These are phyloP conservation scores for Poeciliopsis gracilis DNA, from an alignment of 2,797 vertebrate species.

Conservation along the genomic window DNA sequence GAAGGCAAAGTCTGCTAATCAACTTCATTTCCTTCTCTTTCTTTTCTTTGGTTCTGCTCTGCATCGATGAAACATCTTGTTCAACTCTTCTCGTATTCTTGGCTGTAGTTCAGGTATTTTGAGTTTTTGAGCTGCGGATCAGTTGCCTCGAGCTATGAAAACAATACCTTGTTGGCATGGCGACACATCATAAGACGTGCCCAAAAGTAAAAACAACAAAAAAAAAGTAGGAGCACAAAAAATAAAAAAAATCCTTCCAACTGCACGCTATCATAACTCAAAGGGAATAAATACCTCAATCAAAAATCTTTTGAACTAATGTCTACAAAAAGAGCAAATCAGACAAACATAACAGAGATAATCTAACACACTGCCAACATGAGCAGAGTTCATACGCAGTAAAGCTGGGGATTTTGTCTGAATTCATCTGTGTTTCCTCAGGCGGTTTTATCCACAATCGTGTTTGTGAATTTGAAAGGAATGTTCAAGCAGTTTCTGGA, in stretches of 20 bases:
- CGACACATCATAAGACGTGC: background rate
- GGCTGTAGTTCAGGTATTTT: background rate
- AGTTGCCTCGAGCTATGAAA: background rate
- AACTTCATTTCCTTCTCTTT: background rate
- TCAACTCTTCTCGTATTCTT: background rate
- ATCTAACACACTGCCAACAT: background rate
- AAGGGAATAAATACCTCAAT: background rate
- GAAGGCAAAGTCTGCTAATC: background rate
- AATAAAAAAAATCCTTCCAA: background rate
- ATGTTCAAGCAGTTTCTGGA: conserved; percentile 91
- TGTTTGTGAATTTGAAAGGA: conserved; percentile 92
- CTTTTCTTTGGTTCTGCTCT: background rate
- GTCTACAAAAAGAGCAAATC: background rate
- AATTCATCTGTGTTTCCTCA: conserved; percentile 52
- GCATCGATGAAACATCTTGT: background rate
- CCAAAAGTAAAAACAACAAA: background rate
- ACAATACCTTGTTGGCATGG: background rate
- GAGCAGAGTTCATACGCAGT: background rate
- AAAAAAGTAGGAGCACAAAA: no score
- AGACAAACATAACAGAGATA: background rate
- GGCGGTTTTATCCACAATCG: conserved; percentile 89
- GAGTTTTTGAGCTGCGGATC: background rate
- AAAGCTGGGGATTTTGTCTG: background rate
- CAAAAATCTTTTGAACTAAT: background rate
- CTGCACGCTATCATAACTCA: background rate